These are phyloP conservation scores for Smittia sp. DNA, from an alignment of 2,888 invertebrate species.

Conservation along the genomic window DNA sequence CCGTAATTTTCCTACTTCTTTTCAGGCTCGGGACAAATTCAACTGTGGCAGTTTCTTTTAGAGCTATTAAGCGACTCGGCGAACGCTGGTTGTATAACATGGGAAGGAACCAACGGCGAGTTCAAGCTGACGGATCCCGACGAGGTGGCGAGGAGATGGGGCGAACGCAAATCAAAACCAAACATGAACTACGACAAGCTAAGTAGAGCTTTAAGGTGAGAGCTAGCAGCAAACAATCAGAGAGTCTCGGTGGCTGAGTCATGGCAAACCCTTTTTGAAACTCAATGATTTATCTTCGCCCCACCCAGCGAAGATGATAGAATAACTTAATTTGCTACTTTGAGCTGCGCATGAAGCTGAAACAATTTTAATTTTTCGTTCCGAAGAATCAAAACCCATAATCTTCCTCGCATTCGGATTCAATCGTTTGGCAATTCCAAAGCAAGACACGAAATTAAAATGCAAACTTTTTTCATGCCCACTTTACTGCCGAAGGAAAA, in stretches of 20 bases:
- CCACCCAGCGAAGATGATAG: neutral
- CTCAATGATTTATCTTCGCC: neutral
- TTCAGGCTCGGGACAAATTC: conserved; percentile 92
- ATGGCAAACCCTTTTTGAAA: neutral
- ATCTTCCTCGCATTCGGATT: neutral
- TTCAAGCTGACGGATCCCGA: conserved; percentile 98
- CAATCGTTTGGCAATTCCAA: neutral
- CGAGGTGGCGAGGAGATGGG: conserved; percentile 97
- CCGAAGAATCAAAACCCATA: conserved; percentile 4
- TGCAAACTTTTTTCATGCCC: conserved; percentile 33
- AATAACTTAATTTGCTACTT: neutral
- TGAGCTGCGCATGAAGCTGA: neutral
- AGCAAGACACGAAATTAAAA: neutral
- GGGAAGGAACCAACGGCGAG: conserved; percentile 98
- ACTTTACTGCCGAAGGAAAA: conserved; percentile 19
- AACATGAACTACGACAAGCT: conserved; percentile 99
- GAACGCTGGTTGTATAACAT: conserved; percentile 95
- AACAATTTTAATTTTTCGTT: neutral
- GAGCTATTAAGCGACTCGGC: conserved; percentile 94
- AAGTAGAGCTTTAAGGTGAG: conserved; percentile 90
- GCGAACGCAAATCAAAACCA: conserved; percentile 97
- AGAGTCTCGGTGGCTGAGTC: neutral
- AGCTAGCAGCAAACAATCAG: conserved; percentile 37
- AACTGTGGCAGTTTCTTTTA: conserved; percentile 97
- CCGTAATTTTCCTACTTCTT: neutral